Evolutionary conservation across 2,113 vertebrate species (phyloP).

Genomic region (Brachypteracias leptosomus): DNA sequence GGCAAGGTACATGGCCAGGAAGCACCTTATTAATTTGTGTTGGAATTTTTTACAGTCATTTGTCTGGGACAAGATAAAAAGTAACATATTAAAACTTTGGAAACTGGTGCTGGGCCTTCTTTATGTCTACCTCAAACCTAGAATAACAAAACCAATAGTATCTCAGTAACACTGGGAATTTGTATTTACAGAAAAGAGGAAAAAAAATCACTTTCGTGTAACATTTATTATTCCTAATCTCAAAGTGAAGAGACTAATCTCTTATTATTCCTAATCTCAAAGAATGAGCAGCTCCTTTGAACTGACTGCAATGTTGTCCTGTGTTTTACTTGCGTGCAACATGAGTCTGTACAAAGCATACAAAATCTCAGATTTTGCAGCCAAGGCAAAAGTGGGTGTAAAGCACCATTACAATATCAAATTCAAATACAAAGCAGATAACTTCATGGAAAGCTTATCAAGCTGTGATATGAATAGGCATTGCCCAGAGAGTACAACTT

Average conservation of each 20-base stretch:
- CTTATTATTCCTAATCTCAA: too few relatives aligned
- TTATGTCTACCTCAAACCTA: not conserved
- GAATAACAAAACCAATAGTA: not conserved
- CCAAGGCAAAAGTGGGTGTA: not conserved
- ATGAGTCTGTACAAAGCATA: not conserved
- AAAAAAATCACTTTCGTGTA: not conserved
- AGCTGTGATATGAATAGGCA: not conserved
- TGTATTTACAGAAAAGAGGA: not conserved
- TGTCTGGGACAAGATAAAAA: not conserved
- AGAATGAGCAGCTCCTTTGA: not conserved
- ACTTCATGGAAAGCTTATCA: not conserved
- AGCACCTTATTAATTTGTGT: not conserved
- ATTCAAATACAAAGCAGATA: not conserved
- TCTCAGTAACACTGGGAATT: not conserved
- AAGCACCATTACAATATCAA: not conserved
- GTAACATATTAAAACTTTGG: not conserved
- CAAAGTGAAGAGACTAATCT: not conserved
- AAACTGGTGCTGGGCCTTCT: not conserved
- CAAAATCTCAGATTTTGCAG: not conserved
- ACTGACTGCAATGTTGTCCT: not conserved
- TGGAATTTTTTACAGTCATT: not conserved
- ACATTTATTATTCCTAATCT: not conserved
- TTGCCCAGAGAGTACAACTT: not conserved
- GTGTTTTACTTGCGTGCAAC: not conserved
- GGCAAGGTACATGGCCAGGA: not conserved